phyloP scores from a whole-genome alignment of 2,797 vertebrate species.

The Chaetophractus vellerosus region DNA sequence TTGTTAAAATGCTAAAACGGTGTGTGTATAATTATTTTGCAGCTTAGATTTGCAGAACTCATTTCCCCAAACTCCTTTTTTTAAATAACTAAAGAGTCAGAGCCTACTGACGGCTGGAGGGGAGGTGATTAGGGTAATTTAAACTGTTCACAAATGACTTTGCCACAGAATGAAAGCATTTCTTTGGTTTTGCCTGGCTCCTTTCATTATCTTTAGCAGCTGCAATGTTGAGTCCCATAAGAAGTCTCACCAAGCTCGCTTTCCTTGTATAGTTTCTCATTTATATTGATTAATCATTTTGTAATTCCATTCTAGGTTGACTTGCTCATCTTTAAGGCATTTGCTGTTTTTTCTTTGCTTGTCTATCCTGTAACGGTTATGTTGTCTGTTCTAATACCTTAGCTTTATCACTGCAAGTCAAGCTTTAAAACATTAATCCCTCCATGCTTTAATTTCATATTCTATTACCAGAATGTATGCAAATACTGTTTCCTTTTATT shows the following conservation, averaged over 20 bases:
- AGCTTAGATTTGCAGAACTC: slow-evolving; percentile 93
- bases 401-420: slow-evolving; percentile 92
- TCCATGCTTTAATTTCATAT: slow-evolving; percentile 93
- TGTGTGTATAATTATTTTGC: slow-evolving; percentile 94
- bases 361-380: slow-evolving; percentile 90
- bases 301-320: slow-evolving; percentile 93
- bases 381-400: slow-evolving; percentile 92
- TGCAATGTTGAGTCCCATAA: slow-evolving; percentile 88
- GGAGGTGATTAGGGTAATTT: slow-evolving; percentile 93
- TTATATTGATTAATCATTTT: slow-evolving; percentile 97
- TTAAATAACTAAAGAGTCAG: slow-evolving; percentile 92
- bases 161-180: slow-evolving; percentile 90
- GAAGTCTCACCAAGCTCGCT: slow-evolving; percentile 91
- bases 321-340: slow-evolving; percentile 94
- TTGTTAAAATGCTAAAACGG: slow-evolving; percentile 94
- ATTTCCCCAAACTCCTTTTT: slow-evolving; percentile 92
- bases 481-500: slow-evolving; percentile 89
- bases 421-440: slow-evolving; percentile 93
- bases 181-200: slow-evolving; percentile 90
- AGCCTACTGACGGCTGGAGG: slow-evolving; percentile 91
- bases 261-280: slow-evolving; percentile 92
- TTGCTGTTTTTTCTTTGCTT: slow-evolving; percentile 89
- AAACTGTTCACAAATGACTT: slow-evolving; percentile 93
- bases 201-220: slow-evolving; percentile 91
- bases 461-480: slow-evolving; percentile 92